Conservation (phyloP, 2,797 vertebrate species). For the Lithobates sylvaticus region DNA sequence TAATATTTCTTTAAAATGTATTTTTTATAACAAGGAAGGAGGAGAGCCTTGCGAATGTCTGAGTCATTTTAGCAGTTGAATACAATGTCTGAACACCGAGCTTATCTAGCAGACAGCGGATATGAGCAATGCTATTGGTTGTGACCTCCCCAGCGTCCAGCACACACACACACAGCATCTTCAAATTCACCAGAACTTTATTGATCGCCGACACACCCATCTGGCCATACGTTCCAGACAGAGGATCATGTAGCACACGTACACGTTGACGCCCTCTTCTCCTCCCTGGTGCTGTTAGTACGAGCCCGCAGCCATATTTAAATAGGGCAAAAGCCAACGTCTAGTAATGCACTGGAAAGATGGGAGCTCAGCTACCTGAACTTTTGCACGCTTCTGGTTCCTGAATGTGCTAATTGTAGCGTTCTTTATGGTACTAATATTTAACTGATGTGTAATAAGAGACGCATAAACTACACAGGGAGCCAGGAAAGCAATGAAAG, state of each 20-base stretch:
- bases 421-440: neutral
- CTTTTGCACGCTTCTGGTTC: neutral
- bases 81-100: no score
- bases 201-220: slow-evolving; percentile 5
- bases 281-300: neutral
- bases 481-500: neutral
- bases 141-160: neutral
- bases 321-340: neutral
- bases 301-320: neutral
- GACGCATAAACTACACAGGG: neutral
- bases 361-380: neutral
- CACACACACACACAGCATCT: neutral
- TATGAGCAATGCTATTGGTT: neutral
- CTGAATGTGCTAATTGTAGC: neutral
- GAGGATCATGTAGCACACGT: slow-evolving; percentile 31
- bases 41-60: no score
- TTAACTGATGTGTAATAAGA: neutral
- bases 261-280: neutral
- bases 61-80: no score
- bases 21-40: no score
- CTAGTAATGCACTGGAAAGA: neutral
- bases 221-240: slow-evolving; percentile 1
- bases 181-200: neutral
- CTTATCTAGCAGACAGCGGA: neutral
- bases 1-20: no score